phyloP scores from a whole-genome alignment of 1,140 invertebrate species.

The Diploscapter pachys region DNA sequence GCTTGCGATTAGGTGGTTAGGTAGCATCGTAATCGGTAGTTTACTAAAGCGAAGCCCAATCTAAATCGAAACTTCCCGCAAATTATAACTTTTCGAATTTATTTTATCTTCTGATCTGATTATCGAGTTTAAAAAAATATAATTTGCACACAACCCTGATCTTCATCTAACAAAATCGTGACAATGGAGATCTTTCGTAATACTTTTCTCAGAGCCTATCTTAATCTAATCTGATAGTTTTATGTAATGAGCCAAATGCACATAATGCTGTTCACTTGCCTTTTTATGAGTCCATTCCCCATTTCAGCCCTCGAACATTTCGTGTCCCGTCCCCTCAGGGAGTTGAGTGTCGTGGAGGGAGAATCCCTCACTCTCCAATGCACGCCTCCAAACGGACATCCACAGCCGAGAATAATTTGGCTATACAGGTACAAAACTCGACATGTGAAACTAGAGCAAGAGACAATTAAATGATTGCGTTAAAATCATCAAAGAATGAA shows the following conservation, averaged over 20 bases:
- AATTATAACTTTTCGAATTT: too few species aligned
- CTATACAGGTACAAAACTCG: constrained; percentile 60
- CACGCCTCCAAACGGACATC: constrained; percentile 83
- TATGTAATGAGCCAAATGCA: too few species aligned
- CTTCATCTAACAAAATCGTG: background rate
- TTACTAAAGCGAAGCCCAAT: too few species aligned
- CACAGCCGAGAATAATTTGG: constrained; percentile 89
- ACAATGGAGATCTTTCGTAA: background rate
- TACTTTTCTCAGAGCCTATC: background rate
- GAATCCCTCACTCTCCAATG: constrained; percentile 80
- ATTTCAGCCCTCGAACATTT: constrained; percentile 44
- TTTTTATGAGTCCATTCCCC: background rate
- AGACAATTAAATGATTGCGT: too few species aligned
- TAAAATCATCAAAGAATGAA: too few species aligned
- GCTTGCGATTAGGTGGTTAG: too few species aligned
- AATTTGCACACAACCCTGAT: background rate
- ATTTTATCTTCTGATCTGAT: background rate
- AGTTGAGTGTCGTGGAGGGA: constrained; percentile 72
- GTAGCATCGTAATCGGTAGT: too few species aligned
- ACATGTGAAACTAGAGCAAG: too few species aligned
- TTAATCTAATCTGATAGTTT: background rate
- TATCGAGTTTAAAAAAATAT: constrained; percentile 4
- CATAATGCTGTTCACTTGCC: too few species aligned
- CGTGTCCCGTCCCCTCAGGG: constrained; percentile 17
- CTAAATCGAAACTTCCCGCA: too few species aligned